A percentile compares a stretch with the other conserved stretches of the same genome.
Conservation (phyloP, 2,797 vertebrate genomes). For the Sebastes hopkinsi region DNA sequence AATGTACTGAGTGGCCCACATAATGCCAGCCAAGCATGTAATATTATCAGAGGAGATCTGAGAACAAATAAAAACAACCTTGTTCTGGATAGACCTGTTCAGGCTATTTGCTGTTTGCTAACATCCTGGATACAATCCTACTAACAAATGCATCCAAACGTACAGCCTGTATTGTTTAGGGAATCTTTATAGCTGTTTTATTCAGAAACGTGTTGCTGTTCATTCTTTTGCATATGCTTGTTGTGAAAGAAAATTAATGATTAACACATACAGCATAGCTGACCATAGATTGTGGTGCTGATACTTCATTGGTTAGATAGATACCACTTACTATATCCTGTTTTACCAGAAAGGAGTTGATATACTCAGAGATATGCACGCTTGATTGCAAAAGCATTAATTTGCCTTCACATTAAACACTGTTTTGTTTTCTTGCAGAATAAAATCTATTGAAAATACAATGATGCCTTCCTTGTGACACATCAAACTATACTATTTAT, state of each 20-base stretch:
- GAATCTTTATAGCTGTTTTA: background rate
- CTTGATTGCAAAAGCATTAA: background rate
- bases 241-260: slow-evolving; percentile 20
- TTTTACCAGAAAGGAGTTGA: background rate
- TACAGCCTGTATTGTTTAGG: background rate
- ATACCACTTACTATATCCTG: background rate
- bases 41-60: slow-evolving; percentile 44
- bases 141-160: background rate
- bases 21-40: slow-evolving; percentile 36
- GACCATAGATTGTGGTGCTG: background rate
- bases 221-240: background rate
- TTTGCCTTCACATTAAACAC: background rate
- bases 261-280: slow-evolving; percentile 4
- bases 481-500: background rate
- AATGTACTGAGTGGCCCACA: slow-evolving; percentile 26
- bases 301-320: background rate
- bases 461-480: background rate
- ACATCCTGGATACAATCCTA: background rate
- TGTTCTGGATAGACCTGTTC: slow-evolving; percentile 1
- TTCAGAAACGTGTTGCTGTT: background rate
- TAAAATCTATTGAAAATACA: background rate
- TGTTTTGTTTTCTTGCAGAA: background rate
- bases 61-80: slow-evolving; percentile 44
- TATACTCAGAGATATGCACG: background rate
- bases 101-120: background rate